A percentile compares a stretch with the other conserved stretches of the same genome.
Evolutionary conservation across 2,888 invertebrate genomes (phyloP).

Genomic region (Ornithoptera alexandrae): DNA sequence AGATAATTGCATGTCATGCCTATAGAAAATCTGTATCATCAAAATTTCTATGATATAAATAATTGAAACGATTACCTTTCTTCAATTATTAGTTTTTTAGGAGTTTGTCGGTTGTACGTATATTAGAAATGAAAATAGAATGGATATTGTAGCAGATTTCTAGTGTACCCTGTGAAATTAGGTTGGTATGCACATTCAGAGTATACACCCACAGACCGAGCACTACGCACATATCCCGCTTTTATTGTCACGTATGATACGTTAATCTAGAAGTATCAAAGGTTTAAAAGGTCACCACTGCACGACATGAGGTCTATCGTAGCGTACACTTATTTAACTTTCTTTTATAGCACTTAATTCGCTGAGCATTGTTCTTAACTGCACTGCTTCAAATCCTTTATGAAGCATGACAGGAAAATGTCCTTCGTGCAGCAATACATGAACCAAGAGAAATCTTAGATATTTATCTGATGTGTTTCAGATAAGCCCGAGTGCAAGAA

Average conservation of each 20-base stretch:
- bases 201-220: slow-evolving; percentile 23
- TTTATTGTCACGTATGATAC: slow-evolving; percentile 26
- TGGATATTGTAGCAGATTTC: slow-evolving; percentile 34
- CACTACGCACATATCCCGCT: slow-evolving; percentile 29
- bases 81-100: not conserved
- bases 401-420: slow-evolving; percentile 52
- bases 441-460: slow-evolving; percentile 19
- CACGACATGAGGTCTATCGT: slow-evolving; percentile 45
- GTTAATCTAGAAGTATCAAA: slow-evolving; percentile 19
- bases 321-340: slow-evolving; percentile 55
- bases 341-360: slow-evolving; percentile 54
- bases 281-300: slow-evolving; percentile 34
- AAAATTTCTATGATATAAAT: slow-evolving; percentile 6
- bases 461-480: slow-evolving; percentile 61
- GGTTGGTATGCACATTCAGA: slow-evolving; percentile 28
- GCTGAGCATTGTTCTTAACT: slow-evolving; percentile 64
- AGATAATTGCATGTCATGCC: slow-evolving; percentile 25
- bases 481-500: slow-evolving; percentile 96
- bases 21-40: slow-evolving; percentile 4
- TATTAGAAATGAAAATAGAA: slow-evolving; percentile 27
- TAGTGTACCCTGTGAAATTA: slow-evolving; percentile 35
- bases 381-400: slow-evolving; percentile 65
- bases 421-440: not conserved
- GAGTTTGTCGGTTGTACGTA: slow-evolving; percentile 12
- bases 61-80: not conserved